phyloP scores from a whole-genome alignment of 1,140 invertebrate genomes.

The Chlorops oryzae region DNA sequence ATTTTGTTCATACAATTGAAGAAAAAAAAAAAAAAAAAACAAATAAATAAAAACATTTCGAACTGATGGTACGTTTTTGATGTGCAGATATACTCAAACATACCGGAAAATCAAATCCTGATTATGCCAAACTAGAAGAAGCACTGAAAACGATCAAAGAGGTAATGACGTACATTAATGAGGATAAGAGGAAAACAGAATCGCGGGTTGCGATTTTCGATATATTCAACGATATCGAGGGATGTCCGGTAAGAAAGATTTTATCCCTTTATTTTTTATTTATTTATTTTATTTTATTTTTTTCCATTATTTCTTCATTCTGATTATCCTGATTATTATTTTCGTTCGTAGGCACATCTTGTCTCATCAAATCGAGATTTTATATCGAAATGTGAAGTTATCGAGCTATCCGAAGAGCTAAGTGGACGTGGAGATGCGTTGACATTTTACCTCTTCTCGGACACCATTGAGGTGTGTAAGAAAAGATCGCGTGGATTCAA shows the following conservation, averaged over 20 bases:
- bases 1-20: neutral
- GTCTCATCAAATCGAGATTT: slow-evolving; percentile 88
- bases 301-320: too few species aligned
- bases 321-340: too few species aligned
- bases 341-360: slow-evolving; percentile 61
- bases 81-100: slow-evolving; percentile 85
- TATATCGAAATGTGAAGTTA: slow-evolving; percentile 79
- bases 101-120: slow-evolving; percentile 77
- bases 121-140: slow-evolving; percentile 75
- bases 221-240: slow-evolving; percentile 96
- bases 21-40: too few species aligned
- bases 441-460: slow-evolving; percentile 87
- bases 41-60: too few species aligned
- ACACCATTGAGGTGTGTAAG: slow-evolving; percentile 89
- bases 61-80: slow-evolving; percentile 19
- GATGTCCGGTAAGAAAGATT: slow-evolving; percentile 72
- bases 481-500: slow-evolving; percentile 73
- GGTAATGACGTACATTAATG: slow-evolving; percentile 94
- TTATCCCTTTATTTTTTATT: neutral
- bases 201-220: slow-evolving; percentile 93
- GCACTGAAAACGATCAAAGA: slow-evolving; percentile 83
- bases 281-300: too few species aligned
- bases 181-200: slow-evolving; percentile 93
- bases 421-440: slow-evolving; percentile 81
- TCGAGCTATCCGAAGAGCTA: slow-evolving; percentile 78